Evolutionary conservation across 2,888 invertebrate genomes (phyloP).

Genomic region (Atrina japonica): DNA sequence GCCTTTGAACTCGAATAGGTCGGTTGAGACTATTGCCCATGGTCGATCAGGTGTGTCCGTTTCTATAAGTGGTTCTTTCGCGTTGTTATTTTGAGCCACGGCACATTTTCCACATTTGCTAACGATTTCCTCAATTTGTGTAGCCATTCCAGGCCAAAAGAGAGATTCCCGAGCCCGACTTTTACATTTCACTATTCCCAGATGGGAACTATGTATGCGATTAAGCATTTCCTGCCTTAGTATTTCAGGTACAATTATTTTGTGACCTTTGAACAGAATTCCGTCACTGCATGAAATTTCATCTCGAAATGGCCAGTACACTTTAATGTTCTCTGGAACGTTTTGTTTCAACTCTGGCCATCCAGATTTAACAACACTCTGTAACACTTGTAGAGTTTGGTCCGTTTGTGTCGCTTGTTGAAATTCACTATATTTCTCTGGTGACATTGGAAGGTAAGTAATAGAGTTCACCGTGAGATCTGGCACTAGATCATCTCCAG

Average conservation of each 20-base stretch:
- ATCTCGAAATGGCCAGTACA: slow-evolving; percentile 41
- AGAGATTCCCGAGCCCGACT: slow-evolving; percentile 36
- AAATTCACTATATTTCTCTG: slow-evolving; percentile 32
- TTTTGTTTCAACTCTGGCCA: slow-evolving; percentile 14
- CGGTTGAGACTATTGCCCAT: too few species aligned
- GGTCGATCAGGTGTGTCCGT: too few species aligned
- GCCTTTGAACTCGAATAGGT: too few species aligned
- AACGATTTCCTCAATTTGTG: slow-evolving; percentile 2
- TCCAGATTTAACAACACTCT: neutral
- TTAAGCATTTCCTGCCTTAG: slow-evolving; percentile 34
- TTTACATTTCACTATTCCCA: slow-evolving; percentile 48
- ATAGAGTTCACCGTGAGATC: slow-evolving; percentile 4
- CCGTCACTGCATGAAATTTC: slow-evolving; percentile 43
- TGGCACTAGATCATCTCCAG: slow-evolving; percentile 28
- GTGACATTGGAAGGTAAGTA: slow-evolving; percentile 33
- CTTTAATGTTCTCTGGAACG: slow-evolving; percentile 16
- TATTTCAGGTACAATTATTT: slow-evolving; percentile 29
- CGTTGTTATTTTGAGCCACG: too few species aligned
- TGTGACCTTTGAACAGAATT: slow-evolving; percentile 37
- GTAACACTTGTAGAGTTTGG: slow-evolving; percentile 16
- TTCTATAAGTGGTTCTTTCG: too few species aligned
- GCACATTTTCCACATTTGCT: neutral
- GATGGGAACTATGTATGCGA: slow-evolving; percentile 39
- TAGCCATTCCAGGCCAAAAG: slow-evolving; percentile 44
- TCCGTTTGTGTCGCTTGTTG: slow-evolving; percentile 29